Evolutionary conservation across 1,140 invertebrate genomes (phyloP).

Genomic region (Apis laboriosa): DNA sequence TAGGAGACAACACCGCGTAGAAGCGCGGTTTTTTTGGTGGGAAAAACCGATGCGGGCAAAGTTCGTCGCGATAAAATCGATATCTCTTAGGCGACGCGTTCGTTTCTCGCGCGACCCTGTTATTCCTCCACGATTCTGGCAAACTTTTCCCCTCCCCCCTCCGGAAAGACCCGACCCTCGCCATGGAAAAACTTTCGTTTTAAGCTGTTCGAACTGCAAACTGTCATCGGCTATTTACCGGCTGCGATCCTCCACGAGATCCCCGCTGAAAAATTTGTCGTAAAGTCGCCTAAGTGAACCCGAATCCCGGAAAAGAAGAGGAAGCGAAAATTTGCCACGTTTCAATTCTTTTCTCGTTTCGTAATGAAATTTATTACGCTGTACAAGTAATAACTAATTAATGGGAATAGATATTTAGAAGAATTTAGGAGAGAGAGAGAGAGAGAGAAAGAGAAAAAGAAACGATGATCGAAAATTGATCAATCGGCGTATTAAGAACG

Average conservation of each 20-base stretch:
- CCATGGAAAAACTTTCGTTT: conserved; percentile 53
- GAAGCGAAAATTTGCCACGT: too few relatives aligned
- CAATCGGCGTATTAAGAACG: neutral
- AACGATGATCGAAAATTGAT: conserved; percentile 9
- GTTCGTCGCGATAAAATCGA: conserved; percentile 40
- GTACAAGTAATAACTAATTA: too few relatives aligned
- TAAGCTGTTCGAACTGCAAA: conserved; percentile 49
- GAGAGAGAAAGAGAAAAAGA: neutral
- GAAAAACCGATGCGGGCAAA: neutral
- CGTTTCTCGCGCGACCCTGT: conserved; percentile 29
- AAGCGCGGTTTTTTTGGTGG: too few relatives aligned
- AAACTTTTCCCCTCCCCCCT: conserved; percentile 30
- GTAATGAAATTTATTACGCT: too few relatives aligned
- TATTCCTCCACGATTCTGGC: conserved; percentile 39
- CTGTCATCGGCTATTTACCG: conserved; percentile 51
- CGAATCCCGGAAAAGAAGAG: neutral
- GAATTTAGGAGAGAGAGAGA: too few relatives aligned
- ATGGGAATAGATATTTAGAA: too few relatives aligned
- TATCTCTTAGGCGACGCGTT: conserved; percentile 36
- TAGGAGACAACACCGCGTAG: neutral
- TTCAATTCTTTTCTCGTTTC: too few relatives aligned
- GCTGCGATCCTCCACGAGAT: neutral
- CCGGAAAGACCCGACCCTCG: neutral
- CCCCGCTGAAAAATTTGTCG: neutral
- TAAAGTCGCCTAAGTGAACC: neutral